phyloP scores from a whole-genome alignment of 1,140 invertebrate genomes.

The Trichonephila clavipes region DNA sequence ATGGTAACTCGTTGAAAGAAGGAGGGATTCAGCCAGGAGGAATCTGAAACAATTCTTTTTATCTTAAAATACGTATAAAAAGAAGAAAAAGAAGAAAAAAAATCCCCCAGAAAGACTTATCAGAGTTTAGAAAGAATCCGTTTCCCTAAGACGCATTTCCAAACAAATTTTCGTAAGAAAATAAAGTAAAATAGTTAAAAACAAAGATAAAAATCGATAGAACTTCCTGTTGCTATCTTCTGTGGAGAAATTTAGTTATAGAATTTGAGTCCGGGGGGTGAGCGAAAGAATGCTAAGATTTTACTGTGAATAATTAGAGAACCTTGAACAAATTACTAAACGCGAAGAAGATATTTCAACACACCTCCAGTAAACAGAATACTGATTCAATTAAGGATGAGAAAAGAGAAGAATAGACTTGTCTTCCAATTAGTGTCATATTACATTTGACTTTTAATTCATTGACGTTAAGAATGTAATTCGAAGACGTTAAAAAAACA shows the following conservation, averaged over 20 bases:
- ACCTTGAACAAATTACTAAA: background rate
- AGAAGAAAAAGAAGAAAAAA: background rate
- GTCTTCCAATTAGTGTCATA: too few species aligned
- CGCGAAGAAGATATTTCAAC: background rate
- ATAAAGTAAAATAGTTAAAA: background rate
- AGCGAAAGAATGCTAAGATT: background rate
- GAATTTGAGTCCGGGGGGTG: background rate
- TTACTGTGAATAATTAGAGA: background rate
- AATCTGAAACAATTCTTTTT: background rate
- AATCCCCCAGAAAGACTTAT: background rate
- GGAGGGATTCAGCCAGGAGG: background rate
- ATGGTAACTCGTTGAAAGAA: background rate
- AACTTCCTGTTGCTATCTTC: conserved; percentile 18
- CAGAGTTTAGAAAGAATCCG: background rate
- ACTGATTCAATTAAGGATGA: background rate
- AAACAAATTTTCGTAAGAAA: conserved; percentile 13
- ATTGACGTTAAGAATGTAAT: too few species aligned
- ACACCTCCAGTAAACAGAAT: background rate
- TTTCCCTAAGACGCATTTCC: conserved; percentile 8
- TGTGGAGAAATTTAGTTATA: background rate
- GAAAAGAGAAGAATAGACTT: too few species aligned
- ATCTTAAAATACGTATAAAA: background rate
- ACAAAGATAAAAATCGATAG: background rate
- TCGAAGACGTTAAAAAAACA: too few species aligned
- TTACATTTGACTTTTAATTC: too few species aligned